These are phyloP conservation scores for Mormyrus proboscirostris DNA, from an alignment of 2,797 vertebrate genomes.

Conservation along the genomic window DNA sequence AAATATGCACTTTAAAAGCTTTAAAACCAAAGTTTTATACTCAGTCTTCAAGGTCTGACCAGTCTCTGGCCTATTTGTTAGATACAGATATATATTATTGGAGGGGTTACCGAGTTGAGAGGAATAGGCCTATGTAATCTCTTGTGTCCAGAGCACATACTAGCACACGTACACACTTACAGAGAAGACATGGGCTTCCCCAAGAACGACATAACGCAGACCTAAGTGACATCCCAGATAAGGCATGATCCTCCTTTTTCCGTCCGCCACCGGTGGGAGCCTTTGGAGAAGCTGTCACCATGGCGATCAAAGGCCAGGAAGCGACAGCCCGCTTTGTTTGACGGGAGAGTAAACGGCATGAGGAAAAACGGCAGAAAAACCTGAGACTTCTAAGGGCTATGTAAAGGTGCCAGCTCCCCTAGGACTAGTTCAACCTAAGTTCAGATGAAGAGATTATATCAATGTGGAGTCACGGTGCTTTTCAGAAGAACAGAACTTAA, in stretches of 20 bases:
- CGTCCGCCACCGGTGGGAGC: background rate
- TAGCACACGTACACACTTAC: background rate
- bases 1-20: conserved; percentile 15
- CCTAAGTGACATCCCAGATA: background rate
- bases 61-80: conserved; percentile 21
- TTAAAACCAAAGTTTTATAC: conserved; percentile 26
- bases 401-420: background rate
- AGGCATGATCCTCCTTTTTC: background rate
- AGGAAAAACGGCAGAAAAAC: conserved; percentile 22
- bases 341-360: background rate
- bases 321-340: background rate
- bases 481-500: background rate
- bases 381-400: background rate
- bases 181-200: background rate
- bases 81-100: conserved; percentile 41
- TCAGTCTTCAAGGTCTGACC: conserved; percentile 42
- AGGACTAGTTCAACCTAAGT: background rate
- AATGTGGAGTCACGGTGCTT: background rate
- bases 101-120: conserved; percentile 36
- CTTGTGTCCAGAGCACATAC: conserved; percentile 35
- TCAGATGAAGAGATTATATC: conserved; percentile 3
- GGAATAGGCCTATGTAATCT: conserved; percentile 44
- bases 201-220: background rate
- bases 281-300: background rate
- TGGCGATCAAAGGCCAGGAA: conserved; percentile 13